These are phyloP conservation scores for Drosophila subquinaria DNA, from an alignment of 2,888 invertebrate genomes.

Conservation along the genomic window DNA sequence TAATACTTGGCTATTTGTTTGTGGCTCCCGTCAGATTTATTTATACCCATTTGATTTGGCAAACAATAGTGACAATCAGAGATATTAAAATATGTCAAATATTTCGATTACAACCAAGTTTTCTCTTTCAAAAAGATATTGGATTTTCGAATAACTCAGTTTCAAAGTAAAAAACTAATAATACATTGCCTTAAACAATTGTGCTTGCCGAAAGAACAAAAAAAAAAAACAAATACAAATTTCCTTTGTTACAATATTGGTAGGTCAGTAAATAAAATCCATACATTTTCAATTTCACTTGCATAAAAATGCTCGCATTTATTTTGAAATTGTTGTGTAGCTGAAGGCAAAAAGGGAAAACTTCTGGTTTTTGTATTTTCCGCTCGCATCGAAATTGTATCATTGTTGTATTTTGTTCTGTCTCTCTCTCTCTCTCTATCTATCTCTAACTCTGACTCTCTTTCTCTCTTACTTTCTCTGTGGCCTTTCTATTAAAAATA, in stretches of 20 bases:
- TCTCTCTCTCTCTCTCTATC: neutral
- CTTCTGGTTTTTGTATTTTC: constrained; percentile 28
- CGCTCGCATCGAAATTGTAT: constrained; percentile 39
- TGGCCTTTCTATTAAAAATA: constrained; percentile 76
- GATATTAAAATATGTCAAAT: neutral
- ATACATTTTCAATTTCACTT: constrained; percentile 28
- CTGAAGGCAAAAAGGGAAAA: constrained; percentile 20
- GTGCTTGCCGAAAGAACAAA: neutral
- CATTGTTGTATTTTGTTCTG: constrained; percentile 30
- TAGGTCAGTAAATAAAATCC: constrained; percentile 27
- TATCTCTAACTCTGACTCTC: neutral
- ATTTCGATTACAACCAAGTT: neutral
- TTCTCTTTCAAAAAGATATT: neutral
- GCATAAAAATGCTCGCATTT: constrained; percentile 18
- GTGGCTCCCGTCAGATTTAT: constrained; percentile 26
- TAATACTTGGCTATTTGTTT: constrained; percentile 60
- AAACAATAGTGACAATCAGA: constrained; percentile 16
- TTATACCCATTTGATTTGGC: constrained; percentile 22
- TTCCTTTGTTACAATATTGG: constrained; percentile 10
- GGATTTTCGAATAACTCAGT: neutral
- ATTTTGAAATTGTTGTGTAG: constrained; percentile 30
- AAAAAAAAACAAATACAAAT: neutral
- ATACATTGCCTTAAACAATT: constrained; percentile 6
- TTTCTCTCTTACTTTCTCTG: constrained; percentile 6
- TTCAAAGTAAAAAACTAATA: neutral